These are phyloP conservation scores for Lucilia sericata DNA, from an alignment of 1,140 invertebrate species.

Conservation along the genomic window DNA sequence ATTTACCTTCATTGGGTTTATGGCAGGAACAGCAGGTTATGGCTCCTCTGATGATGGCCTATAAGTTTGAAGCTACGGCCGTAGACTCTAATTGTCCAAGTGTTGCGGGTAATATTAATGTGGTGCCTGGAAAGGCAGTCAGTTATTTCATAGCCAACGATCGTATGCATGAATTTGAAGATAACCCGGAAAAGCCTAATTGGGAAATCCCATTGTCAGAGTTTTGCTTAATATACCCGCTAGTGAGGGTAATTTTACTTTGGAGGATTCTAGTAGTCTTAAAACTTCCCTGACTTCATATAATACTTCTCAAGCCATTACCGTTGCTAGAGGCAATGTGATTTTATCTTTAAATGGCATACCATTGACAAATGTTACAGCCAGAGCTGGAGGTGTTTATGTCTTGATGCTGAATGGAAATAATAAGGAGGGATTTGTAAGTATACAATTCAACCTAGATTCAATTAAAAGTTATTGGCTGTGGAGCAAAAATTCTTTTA, in stretches of 20 bases:
- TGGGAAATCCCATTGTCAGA: constrained; percentile 49
- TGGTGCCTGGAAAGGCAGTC: constrained; percentile 63
- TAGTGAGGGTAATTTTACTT: constrained; percentile 44
- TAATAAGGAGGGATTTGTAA: constrained; percentile 46
- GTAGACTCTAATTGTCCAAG: constrained; percentile 48
- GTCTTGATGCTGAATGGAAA: constrained; percentile 69
- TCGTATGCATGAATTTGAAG: constrained; percentile 54
- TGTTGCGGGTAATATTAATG: constrained; percentile 49
- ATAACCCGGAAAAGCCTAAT: constrained; percentile 51
- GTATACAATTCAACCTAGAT: background rate
- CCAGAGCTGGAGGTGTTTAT: constrained; percentile 73
- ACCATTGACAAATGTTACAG: constrained; percentile 56
- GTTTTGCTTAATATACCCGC: constrained; percentile 54
- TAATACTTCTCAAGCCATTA: constrained; percentile 63
- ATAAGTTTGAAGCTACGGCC: constrained; percentile 48
- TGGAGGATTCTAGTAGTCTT: constrained; percentile 30
- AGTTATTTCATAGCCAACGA: constrained; percentile 65
- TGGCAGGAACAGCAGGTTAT: constrained; percentile 51
- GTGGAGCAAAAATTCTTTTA: no score
- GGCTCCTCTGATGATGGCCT: constrained; percentile 46
- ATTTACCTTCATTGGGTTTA: constrained; percentile 49
- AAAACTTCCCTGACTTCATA: background rate
- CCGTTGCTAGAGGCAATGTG: constrained; percentile 67
- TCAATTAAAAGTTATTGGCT: no score
- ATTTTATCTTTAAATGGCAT: constrained; percentile 63